These are phyloP conservation scores for Taxidea taxus DNA, from an alignment of 2,113 vertebrate genomes.

Conservation along the genomic window DNA sequence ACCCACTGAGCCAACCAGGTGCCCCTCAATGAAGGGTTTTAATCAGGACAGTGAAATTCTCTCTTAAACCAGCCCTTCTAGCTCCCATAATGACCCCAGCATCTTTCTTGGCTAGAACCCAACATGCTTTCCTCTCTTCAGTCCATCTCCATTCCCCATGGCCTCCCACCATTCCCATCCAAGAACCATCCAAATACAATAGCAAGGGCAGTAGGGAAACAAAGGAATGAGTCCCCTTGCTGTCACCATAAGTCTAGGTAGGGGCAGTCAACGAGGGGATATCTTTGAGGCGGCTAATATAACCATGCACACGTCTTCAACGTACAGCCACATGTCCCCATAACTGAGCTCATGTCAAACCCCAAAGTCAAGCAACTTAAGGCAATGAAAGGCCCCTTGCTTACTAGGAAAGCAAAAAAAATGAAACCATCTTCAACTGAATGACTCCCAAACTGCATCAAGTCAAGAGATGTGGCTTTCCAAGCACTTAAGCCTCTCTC, in stretches of 20 bases:
- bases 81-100: neutral
- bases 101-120: neutral
- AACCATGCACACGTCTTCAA: neutral
- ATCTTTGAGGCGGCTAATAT: neutral
- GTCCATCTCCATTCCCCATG: neutral
- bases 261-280: neutral
- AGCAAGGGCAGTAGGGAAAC: neutral
- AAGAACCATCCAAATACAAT: neutral
- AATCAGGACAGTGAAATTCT: neutral
- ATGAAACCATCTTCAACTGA: neutral
- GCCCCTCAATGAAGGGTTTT: neutral
- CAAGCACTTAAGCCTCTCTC: neutral
- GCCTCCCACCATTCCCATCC: neutral
- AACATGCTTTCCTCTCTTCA: neutral
- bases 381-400: neutral
- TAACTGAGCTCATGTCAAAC: neutral
- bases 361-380: neutral
- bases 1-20: too few species aligned
- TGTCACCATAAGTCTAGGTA: neutral
- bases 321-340: neutral
- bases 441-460: neutral
- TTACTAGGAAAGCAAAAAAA: neutral
- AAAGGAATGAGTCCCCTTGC: neutral
- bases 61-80: neutral
- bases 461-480: neutral